A percentile compares a stretch with the other conserved stretches of the same genome.
Conservation (phyloP, 2,797 vertebrate species). For the Dryobates pubescens region DNA sequence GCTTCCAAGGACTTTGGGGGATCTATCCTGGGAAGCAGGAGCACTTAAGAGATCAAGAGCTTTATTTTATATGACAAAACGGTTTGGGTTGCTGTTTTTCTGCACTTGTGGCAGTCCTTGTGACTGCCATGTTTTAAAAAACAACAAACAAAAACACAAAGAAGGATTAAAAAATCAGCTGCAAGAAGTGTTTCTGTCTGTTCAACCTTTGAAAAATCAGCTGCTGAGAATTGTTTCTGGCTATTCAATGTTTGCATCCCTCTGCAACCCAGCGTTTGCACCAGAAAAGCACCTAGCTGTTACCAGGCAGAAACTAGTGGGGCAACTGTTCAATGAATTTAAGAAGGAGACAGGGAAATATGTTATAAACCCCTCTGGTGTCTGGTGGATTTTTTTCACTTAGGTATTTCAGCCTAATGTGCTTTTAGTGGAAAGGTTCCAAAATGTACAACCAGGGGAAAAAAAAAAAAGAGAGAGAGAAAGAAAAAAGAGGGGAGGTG, state of each 20-base stretch:
- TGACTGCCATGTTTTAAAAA: neutral
- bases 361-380: conserved; percentile 4
- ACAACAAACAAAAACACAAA: too few species aligned
- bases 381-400: conserved; percentile 34
- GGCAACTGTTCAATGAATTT: conserved; percentile 22
- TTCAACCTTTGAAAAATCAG: neutral
- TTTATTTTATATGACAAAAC: conserved; percentile 3
- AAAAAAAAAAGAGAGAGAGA: neutral
- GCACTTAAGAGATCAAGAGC: neutral
- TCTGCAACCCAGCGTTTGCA: neutral
- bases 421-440: conserved; percentile 76
- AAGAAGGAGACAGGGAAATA: neutral
- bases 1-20: neutral
- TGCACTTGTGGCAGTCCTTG: neutral
- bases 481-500: fast-evolving
- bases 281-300: neutral
- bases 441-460: conserved; percentile 65
- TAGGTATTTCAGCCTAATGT: conserved; percentile 54
- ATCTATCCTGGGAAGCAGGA: neutral
- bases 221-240: neutral
- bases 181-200: neutral
- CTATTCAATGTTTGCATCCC: neutral
- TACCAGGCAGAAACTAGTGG: neutral
- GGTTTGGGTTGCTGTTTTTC: neutral
- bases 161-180: neutral